phyloP scores from a whole-genome alignment of 2,888 invertebrate species.

The Crepidodera aurea region DNA sequence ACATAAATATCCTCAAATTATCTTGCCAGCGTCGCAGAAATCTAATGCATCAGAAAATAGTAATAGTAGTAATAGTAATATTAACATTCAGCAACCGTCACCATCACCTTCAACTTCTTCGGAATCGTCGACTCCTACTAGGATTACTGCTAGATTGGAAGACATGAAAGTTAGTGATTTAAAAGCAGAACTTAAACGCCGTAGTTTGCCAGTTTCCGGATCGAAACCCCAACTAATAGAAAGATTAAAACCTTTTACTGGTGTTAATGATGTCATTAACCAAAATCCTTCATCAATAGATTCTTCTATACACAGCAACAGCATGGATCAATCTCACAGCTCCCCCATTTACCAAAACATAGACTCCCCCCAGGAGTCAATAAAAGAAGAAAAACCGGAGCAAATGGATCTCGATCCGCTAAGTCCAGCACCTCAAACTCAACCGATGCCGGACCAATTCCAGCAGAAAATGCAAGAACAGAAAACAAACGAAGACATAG shows the following conservation, averaged over 20 bases:
- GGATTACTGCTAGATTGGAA: constrained; percentile 76
- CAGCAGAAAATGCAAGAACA: constrained; percentile 39
- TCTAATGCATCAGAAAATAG: constrained; percentile 23
- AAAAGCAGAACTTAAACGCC: constrained; percentile 91
- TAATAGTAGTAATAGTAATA: constrained; percentile 31
- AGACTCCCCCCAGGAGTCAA: constrained; percentile 53
- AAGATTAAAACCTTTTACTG: constrained; percentile 79
- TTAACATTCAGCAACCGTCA: constrained; percentile 57
- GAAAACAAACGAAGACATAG: constrained; percentile 71
- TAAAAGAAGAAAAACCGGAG: constrained; percentile 46
- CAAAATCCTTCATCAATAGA: constrained; percentile 49
- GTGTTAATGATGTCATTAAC: constrained; percentile 39
- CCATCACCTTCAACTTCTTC: constrained; percentile 60
- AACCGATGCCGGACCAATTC: constrained; percentile 53
- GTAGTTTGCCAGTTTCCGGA: constrained; percentile 94
- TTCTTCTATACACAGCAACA: constrained; percentile 51
- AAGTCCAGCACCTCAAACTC: constrained; percentile 58
- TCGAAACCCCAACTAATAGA: constrained; percentile 95
- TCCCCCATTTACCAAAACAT: constrained; percentile 62
- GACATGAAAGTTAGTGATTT: constrained; percentile 97
- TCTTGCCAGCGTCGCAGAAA: constrained; percentile 77
- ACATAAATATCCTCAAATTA: constrained; percentile 84
- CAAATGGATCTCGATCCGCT: constrained; percentile 62
- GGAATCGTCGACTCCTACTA: constrained; percentile 56
- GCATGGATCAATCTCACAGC: constrained; percentile 61